Evolutionary conservation across 2,888 invertebrate genomes (phyloP), one percentile per base, ranked within the genome.

Genomic region (Idaea straminata): DNA sequence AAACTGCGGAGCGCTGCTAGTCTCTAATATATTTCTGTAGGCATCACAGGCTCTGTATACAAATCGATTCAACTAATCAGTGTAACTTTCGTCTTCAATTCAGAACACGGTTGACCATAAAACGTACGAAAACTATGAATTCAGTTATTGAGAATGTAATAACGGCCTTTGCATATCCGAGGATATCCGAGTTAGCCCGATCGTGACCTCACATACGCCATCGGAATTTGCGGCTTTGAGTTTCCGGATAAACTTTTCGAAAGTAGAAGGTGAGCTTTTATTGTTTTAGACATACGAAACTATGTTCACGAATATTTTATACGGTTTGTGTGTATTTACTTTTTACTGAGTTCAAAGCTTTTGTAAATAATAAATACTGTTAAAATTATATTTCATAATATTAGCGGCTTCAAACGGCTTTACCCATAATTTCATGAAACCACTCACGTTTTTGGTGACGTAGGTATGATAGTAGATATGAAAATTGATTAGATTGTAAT

Each of bases 181-280:
- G 47, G 67, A 62, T 64, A 62, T 61, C 64, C 59, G 57, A 15
- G 62, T 62, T 66, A 5, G 34, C 16, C 10, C 62, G 64, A 64
- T 68, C 72, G 70, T 72, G 72, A 66, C 65, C 67, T 58, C 64
- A 69, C 69, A 70, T 72, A 69, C 68, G 68, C 64, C 65, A 70
- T 64, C 66, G 66, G 59, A 59, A 66, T 72, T 67, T 62, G 61
- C 57, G 62, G 63, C 61, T 57, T 64, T 58, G 35, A 64, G 63
- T 60, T 63, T 63, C 34, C 57, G 61, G 38, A 68, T 64, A 68
- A 61, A 68, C 65, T 59, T 59, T 16, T 59, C 34, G 59, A 6
- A 58, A 58, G 58, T 58, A n/a, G 6, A 25, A 16, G 59, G 16
- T 25, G 25, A 59, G 34, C 59, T 59, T 59, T 59, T 59, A 59